Conservation (phyloP, 2,113 vertebrate genomes). For the Hippoglossus stenolepis region DNA sequence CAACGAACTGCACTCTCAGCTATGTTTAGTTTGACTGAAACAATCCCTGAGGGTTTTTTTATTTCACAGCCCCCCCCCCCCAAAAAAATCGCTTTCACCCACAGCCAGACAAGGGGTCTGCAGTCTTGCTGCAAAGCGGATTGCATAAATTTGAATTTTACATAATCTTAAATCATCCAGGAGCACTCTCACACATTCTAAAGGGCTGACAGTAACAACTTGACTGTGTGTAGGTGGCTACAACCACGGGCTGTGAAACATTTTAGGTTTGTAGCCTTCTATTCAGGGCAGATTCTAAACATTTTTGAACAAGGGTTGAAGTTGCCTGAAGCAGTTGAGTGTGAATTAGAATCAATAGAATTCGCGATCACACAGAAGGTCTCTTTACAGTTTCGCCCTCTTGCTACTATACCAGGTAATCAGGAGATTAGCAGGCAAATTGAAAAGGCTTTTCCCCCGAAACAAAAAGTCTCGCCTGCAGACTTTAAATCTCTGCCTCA, state of each 20-base stretch:
- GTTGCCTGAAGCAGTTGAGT: background rate
- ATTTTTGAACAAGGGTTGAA: background rate
- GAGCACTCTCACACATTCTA: constrained; percentile 25
- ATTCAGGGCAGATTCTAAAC: background rate
- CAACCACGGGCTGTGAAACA: constrained; percentile 5
- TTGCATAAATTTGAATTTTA: constrained; percentile 9
- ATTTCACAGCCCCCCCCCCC: no score
- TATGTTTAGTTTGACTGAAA: no score
- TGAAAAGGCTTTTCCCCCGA: constrained; percentile 28
- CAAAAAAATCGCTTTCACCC: no score
- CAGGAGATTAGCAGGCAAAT: constrained; percentile 30
- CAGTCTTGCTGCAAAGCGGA: background rate
- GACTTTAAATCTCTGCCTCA: constrained; percentile 37
- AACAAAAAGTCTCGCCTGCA: constrained; percentile 14
- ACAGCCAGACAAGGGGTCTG: no score
- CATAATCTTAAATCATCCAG: constrained; percentile 32
- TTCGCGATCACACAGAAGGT: constrained; percentile 16
- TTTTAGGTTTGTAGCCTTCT: background rate
- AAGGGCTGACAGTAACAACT: constrained; percentile 33
- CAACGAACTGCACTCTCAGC: background rate
- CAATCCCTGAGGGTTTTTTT: no score
- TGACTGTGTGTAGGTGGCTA: constrained; percentile 29
- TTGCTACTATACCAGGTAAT: constrained; percentile 12
- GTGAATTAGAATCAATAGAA: constrained; percentile 9
- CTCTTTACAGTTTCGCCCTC: background rate